Evolutionary conservation across 1,140 invertebrate genomes (phyloP).

Genomic region (Zaprionus lachaisei): DNA sequence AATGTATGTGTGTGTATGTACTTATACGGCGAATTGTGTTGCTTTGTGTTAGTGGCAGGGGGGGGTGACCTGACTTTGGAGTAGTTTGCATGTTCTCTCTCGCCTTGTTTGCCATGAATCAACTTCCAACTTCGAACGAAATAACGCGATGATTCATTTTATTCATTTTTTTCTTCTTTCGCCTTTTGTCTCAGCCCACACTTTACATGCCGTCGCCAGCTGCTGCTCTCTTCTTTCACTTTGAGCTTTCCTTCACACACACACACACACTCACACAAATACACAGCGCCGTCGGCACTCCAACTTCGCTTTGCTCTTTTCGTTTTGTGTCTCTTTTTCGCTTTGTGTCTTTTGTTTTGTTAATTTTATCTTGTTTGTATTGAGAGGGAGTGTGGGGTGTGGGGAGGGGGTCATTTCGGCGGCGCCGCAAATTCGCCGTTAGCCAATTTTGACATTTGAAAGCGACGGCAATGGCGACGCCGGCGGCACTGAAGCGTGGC

Average conservation of each 20-base stretch:
- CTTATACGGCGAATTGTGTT: constrained; percentile 40
- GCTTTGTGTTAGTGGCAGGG: background rate
- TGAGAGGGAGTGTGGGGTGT: constrained; percentile 10
- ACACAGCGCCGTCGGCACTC: background rate
- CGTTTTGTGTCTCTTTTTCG: constrained; percentile 41
- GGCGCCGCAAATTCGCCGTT: constrained; percentile 60
- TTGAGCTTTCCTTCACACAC: constrained; percentile 20
- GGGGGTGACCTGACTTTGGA: constrained; percentile 14
- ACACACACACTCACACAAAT: background rate
- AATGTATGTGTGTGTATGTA: constrained; percentile 8
- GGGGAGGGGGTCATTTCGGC: constrained; percentile 33
- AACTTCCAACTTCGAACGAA: constrained; percentile 75
- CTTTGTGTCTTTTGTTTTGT: constrained; percentile 69
- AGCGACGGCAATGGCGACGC: constrained; percentile 9
- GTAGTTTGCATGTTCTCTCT: constrained; percentile 43
- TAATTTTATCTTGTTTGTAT: constrained; percentile 58
- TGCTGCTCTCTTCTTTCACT: constrained; percentile 38
- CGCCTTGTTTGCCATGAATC: constrained; percentile 70
- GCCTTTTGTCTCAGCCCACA: constrained; percentile 48
- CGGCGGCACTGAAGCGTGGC: constrained; percentile 1
- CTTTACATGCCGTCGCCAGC: constrained; percentile 27
- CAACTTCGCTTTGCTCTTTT: constrained; percentile 11
- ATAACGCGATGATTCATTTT: constrained; percentile 61
- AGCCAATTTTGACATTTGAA: constrained; percentile 62
- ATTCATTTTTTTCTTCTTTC: constrained; percentile 19